Evolutionary conservation across 2,888 invertebrate species (phyloP), one percentile per base, ranked within the genome.

Genomic region (Plebejus argus): DNA sequence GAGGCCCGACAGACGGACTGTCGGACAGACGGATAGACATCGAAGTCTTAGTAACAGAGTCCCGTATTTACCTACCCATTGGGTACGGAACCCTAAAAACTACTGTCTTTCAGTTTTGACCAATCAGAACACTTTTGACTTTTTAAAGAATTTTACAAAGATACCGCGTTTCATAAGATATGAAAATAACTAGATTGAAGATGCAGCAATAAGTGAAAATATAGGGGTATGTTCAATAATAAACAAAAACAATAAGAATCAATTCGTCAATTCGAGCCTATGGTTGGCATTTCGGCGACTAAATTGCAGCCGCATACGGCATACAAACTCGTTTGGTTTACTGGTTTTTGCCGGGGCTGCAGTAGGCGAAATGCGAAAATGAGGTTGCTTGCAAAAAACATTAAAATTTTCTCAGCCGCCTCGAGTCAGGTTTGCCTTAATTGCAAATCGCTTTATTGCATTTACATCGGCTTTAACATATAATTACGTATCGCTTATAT

Each of bases 281-380:
- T 66, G 7, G 28, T 66, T 28, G 66, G 28, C 28, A 66, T 66
- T 66, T 66, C 7, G 66, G 28, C 28, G 66, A 28, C 5, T 33
- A 66, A 33, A 66, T 66, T 28, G 66, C 66, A 28, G 66, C 12
- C 33, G 28, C 66, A 66, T 28, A 18, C 66, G 28, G 28, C 23
- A 33, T 6, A 66, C 66, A 66, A 66, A 66, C 66, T 66, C 28
- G 66, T 66, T 66, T 66, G 33, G 33, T 66, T 66, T 66, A 66
- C 66, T 66, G 66, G 66, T 66, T 66, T 66, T 66, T 28, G 20
- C 28, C 66, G 28, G 66, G 66, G 23, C 66, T 33, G 66, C 33
- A 28, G 66, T 66, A 28, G 66, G 5, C 66, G 66, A 66, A 66
- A 66, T 66, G 5, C 66, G 28, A 66, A 66, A 66, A 28, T 66